Base-by-base conservation (phyloP, 2,888 invertebrate genomes). In the Trachelus troglodyta region DNA sequence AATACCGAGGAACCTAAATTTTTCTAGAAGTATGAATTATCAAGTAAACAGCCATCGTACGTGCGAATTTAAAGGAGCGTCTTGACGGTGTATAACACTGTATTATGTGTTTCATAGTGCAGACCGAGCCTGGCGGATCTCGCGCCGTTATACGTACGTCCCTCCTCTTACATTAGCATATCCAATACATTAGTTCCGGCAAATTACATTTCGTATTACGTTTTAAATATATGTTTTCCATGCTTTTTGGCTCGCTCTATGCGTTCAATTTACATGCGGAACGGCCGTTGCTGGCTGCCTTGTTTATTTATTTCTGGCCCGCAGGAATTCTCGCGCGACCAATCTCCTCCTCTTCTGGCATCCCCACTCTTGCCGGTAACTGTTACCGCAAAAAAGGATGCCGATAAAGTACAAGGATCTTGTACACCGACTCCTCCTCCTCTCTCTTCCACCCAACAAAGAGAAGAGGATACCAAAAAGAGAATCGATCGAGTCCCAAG, bases 131-230 rank as follows among this genome's bases (percentile, higher is more conserved):
- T 23, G 34, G 71, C 12, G 4, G 56, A 35, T 34, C 37, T 34
- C 34, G 34, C 40, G 35, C 69, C 30, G 69, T 34, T 34, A 69
- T 30, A 33, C 69, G 56, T 30, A 34, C 77, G 40, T 15, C 34
- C 74, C 69, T 69, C 33, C 77, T 71, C 15, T 78, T 69, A 76
- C 76, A 78, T 78, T 75, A 76, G 73, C 78, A 78, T 78, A 78
- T 76, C 78, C 78, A 76, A 78, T 78, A 78, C 76, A 78, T 78
- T 78, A 78, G 78, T 78, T 78, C 78, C 78, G 74, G 73, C 78
- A 76, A 78, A 78, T 78, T 78, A 78, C 78, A 73, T 78, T 78
- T 76, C 76, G 78, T 78, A 78, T 78, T 78, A 78, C 76, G 73
- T 76, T 76, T 78, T 73, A 78, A 78, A 78, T 78, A 75, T 78